phyloP scores from a whole-genome alignment of 2,888 invertebrate genomes.

The Lithophane ornitopus region DNA sequence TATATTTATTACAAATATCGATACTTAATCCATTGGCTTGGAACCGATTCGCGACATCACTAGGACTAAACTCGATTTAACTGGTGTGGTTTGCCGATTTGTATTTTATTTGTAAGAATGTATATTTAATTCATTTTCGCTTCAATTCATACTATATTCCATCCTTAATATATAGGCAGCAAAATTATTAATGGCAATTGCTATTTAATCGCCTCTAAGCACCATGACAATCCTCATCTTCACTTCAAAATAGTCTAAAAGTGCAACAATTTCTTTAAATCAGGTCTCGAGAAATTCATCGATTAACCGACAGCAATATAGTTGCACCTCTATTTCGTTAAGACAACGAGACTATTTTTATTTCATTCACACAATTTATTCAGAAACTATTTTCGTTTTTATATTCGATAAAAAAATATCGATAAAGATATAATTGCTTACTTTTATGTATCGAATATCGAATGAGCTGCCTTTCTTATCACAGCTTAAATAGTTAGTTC shows the following conservation, averaged over 20 bases:
- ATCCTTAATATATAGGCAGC: constrained; percentile 34
- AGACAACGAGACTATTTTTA: neutral
- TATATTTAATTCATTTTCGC: constrained; percentile 11
- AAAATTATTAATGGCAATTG: constrained; percentile 36
- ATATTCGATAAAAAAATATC: constrained; percentile 14
- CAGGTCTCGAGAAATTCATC: neutral
- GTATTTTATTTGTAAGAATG: neutral
- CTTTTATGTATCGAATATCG: neutral
- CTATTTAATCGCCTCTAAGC: constrained; percentile 43
- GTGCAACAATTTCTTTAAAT: neutral
- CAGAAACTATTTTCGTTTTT: neutral
- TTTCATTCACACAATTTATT: neutral
- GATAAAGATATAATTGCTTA: neutral
- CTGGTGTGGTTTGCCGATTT: constrained; percentile 29
- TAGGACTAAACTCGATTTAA: constrained; percentile 36
- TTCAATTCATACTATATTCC: constrained; percentile 29
- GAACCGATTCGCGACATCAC: constrained; percentile 52
- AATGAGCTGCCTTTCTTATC: constrained; percentile 3
- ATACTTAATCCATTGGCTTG: constrained; percentile 34
- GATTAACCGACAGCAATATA: neutral
- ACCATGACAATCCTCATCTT: constrained; percentile 26
- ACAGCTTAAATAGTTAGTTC: neutral
- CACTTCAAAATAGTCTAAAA: neutral
- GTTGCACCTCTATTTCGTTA: neutral
- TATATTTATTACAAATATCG: constrained; percentile 54